Base-by-base conservation (phyloP, 2,888 invertebrate genomes). In the Drosophila seclusa region DNA sequence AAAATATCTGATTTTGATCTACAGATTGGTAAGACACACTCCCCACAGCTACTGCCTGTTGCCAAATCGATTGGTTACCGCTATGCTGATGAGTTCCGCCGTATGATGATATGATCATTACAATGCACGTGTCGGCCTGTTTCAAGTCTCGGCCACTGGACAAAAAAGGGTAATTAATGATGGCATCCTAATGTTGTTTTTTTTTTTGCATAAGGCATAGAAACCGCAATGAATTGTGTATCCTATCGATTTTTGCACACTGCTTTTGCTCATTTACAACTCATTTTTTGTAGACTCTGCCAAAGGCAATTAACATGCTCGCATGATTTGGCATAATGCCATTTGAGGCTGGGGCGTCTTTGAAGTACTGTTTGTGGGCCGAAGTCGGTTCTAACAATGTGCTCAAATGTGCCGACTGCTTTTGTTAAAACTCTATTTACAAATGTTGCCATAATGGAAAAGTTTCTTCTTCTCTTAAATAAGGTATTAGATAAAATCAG, bases 231-330 rank as follows among this genome's bases (percentile, higher is more conserved):
- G 75, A 73, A 79, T 77, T 82, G 61, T 64, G 29, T 32, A 34
- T 67, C 32, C 68, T 65, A 60, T 52, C 53, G 45, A 72, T 73
- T 63, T 81, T 60, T 66, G 73, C 80, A 54, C 68, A 65, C 62
- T 70, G 69, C 76, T 71, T 78, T 78, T 70, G 80, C 83, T 87
- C 87, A 87, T 87, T 89, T 87, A 89, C 87, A 87, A 87, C 89
- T 89, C 84, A 89, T 87, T 87, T 87, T 66, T 87, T 87, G 68
- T 45, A 76, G 84, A 79, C 81, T 78, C 73, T 80, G 73, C 67
- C 72, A 78, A 81, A 84, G 76, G 80, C 73, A 87, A 87, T 89
- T 87, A 83, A 55, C 81, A 87, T 89, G 87, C 82, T 62, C 50
- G 50, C 61, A 87, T 87, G 87, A 87, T 63, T 18, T 48, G 53